A percentile compares a stretch with the other conserved stretches of the same genome.
These are phyloP conservation scores for Ostrea denselamellosa DNA, from an alignment of 1,140 invertebrate genomes.

Conservation along the genomic window DNA sequence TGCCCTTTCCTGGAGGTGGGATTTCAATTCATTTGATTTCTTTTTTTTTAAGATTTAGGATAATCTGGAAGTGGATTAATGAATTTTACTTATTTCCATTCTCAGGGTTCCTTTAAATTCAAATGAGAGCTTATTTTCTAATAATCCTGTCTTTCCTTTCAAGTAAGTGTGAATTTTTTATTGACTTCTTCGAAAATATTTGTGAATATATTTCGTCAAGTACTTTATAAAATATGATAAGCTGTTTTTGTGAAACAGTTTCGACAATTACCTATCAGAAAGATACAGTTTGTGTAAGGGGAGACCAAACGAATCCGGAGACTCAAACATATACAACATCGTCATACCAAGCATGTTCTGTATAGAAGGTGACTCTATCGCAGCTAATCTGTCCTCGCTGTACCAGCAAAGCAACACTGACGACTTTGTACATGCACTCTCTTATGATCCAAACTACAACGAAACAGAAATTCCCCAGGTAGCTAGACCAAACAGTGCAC, in stretches of 20 bases:
- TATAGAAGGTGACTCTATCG: background rate
- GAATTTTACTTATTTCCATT: background rate
- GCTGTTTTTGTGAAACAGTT: background rate
- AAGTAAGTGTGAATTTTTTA: background rate
- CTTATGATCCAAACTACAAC: background rate
- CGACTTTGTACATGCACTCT: background rate
- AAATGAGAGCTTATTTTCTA: background rate
- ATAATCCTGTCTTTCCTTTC: background rate
- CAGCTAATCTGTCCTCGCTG: background rate
- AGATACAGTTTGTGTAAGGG: background rate
- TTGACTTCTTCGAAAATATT: background rate
- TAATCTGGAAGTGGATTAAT: background rate
- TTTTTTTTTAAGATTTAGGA: no score
- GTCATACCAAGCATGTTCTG: background rate
- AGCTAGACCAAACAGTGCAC: background rate
- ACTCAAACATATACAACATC: background rate
- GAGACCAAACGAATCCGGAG: background rate
- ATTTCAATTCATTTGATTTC: no score
- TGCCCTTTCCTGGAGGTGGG: background rate
- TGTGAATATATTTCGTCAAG: background rate
- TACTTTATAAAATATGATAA: background rate
- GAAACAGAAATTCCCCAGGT: background rate
- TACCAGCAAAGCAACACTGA: background rate
- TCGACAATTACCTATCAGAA: background rate
- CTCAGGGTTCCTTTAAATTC: background rate